Conservation (phyloP, 2,888 invertebrate genomes). For the Itoplectis maculator region DNA sequence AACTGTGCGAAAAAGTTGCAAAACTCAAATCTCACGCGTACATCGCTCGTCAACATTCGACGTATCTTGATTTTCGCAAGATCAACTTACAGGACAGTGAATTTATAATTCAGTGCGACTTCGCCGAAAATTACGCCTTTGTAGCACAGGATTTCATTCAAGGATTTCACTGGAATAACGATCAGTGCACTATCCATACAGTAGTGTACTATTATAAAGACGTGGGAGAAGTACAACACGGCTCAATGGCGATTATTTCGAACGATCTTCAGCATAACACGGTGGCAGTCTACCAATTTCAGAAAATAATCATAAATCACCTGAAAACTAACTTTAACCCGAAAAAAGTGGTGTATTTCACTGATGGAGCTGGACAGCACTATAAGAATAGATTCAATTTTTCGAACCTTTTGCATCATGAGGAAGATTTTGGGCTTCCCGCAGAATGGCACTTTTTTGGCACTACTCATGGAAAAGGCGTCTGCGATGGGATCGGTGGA, state of each 20-base stretch:
- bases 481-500: slow-evolving; percentile 73
- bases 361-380: slow-evolving; percentile 51
- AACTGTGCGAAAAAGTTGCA: slow-evolving; percentile 34
- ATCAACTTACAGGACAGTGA: slow-evolving; percentile 37
- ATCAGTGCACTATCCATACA: slow-evolving; percentile 19
- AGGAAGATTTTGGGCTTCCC: slow-evolving; percentile 44
- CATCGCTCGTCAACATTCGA: slow-evolving; percentile 40
- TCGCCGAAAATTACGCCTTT: slow-evolving; percentile 31
- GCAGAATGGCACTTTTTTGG: slow-evolving; percentile 75
- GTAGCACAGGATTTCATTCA: slow-evolving; percentile 21
- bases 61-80: slow-evolving; percentile 32
- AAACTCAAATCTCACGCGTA: slow-evolving; percentile 46
- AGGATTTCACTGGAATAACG: slow-evolving; percentile 40
- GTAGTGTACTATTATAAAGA: slow-evolving; percentile 60
- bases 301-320: slow-evolving; percentile 31
- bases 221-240: slow-evolving; percentile 29
- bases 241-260: slow-evolving; percentile 41
- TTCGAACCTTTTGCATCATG: slow-evolving; percentile 44
- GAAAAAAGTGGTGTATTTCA: slow-evolving; percentile 47
- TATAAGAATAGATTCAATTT: slow-evolving; percentile 56
- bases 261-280: slow-evolving; percentile 40
- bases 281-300: slow-evolving; percentile 32
- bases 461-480: slow-evolving; percentile 72
- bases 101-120: slow-evolving; percentile 27
- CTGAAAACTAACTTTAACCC: slow-evolving; percentile 36